phyloP scores from a whole-genome alignment of 1,140 invertebrate species.

The Ostrea denselamellosa region DNA sequence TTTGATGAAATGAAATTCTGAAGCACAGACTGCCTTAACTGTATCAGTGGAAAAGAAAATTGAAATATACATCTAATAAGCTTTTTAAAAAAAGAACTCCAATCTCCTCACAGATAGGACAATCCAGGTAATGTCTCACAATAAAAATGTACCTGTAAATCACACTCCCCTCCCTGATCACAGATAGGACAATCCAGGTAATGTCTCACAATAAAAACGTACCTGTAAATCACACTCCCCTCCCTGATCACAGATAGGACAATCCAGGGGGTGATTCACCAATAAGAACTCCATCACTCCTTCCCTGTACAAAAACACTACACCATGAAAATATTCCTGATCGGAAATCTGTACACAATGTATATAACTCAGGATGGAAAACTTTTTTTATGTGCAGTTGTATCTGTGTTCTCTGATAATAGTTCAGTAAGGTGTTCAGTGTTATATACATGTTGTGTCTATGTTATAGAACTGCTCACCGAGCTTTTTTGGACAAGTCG shows the following conservation, averaged over 20 bases:
- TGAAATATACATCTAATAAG: too few species aligned
- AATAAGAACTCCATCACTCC: constrained; percentile 99
- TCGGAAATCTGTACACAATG: too few species aligned
- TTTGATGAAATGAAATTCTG: too few species aligned
- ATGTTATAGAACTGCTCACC: constrained; percentile 79
- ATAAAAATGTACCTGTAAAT: constrained; percentile 88
- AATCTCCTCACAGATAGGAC: constrained; percentile 97
- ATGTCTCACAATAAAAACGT: constrained; percentile 99
- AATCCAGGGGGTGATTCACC: constrained; percentile 99
- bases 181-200: constrained; percentile 99
- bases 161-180: constrained; percentile 89
- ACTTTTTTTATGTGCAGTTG: too few species aligned
- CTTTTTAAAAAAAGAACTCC: too few species aligned
- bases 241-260: constrained; percentile 85
- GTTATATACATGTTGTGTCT: too few species aligned
- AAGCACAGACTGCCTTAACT: too few species aligned
- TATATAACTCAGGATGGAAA: too few species aligned
- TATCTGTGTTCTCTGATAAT: too few species aligned
- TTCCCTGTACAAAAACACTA: constrained; percentile 74
- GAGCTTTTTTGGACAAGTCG: constrained; percentile 94
- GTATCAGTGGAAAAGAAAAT: too few species aligned
- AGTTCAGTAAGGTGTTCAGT: too few species aligned
- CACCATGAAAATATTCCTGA: too few species aligned
- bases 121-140: constrained; percentile 99
- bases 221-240: constrained; percentile 90